Evolutionary conservation across 1,140 invertebrate species (phyloP), one percentile per base, ranked within the genome.

Genomic region (Dreissena polymorpha): DNA sequence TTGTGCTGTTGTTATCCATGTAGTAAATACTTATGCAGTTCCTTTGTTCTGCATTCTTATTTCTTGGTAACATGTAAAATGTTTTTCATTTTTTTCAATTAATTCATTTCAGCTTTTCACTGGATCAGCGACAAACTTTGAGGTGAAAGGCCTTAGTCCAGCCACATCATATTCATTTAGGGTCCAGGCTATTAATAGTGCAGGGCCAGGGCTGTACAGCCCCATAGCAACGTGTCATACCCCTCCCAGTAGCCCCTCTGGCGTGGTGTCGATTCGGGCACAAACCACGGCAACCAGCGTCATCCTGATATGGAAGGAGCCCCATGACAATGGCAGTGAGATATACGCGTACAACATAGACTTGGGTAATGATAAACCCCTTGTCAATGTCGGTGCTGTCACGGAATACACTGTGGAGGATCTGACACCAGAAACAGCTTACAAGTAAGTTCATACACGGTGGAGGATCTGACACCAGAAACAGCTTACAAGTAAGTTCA

Each of bases 261-360:
- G 90, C 14, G 90, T 93, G 14, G 92, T 94, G 27, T 94, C 94
- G 70, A 94, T 95, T 25, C 94, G 94, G 77, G 93, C 93, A 71
- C 87, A 87, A 84, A 92, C 95, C 14, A 95, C 95, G 50, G 95
- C 96, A 23, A 95, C 94, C 23, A 94, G 94, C 49, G 94, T 97
- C 18, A 93, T 94, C 0, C 89, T 97, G 23, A 93, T 93, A 72
- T 98, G 97, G 97, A 94, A 95, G 53, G 94, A 94, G 84, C 96
- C 97, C 6, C 91, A 94, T 53, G 91, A 91, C 68, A 96, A 98
- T 92, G 93, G 93, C 39, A 91, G 90, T 85, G 94, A 95, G 16
- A 96, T 98, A 83, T 93, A 94, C 18, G 94, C 95, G 75, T 97
- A 98, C 90, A 95, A 95, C 79, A 95, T 97, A 57, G 96, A 97